Percentiles rank a stretch among this genome's conserved stretches.
Conservation (phyloP, 2,888 invertebrate genomes). For the Aquatica leii region DNA sequence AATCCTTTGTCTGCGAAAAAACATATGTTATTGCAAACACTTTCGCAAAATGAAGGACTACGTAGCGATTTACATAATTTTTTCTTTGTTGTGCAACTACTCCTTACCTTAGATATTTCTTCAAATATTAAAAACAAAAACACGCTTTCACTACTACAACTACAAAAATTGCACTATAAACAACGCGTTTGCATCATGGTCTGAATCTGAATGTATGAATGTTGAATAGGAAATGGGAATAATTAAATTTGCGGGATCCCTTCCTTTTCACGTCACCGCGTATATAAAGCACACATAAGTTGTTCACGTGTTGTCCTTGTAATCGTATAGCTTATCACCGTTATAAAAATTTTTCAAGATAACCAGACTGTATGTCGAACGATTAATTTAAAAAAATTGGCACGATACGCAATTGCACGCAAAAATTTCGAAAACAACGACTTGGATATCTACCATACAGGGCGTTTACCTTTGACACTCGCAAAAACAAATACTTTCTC, state of each 20-base stretch:
- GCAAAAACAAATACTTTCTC: too few species aligned
- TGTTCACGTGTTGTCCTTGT: conserved; percentile 27
- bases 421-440: too few species aligned
- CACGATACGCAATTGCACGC: not conserved
- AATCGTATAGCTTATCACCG: not conserved
- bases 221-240: conserved; percentile 9
- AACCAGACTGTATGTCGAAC: conserved; percentile 11
- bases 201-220: not conserved
- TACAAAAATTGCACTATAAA: not conserved
- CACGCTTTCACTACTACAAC: not conserved
- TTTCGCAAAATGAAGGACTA: not conserved
- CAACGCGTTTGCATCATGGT: too few species aligned
- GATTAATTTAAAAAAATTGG: too few species aligned
- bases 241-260: conserved; percentile 32
- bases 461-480: conserved; percentile 6
- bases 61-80: not conserved
- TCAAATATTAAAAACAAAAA: not conserved
- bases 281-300: conserved; percentile 16
- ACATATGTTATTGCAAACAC: conserved; percentile 7
- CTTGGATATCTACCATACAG: too few species aligned
- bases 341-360: not conserved
- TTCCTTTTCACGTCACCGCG: conserved; percentile 24
- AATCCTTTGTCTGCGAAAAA: too few species aligned
- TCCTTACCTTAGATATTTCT: not conserved
- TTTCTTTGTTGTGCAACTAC: not conserved